Percentiles rank a stretch among this genome's conserved stretches.
Evolutionary conservation across 2,888 invertebrate genomes (phyloP).

Genomic region (Pristionchus mayeri): DNA sequence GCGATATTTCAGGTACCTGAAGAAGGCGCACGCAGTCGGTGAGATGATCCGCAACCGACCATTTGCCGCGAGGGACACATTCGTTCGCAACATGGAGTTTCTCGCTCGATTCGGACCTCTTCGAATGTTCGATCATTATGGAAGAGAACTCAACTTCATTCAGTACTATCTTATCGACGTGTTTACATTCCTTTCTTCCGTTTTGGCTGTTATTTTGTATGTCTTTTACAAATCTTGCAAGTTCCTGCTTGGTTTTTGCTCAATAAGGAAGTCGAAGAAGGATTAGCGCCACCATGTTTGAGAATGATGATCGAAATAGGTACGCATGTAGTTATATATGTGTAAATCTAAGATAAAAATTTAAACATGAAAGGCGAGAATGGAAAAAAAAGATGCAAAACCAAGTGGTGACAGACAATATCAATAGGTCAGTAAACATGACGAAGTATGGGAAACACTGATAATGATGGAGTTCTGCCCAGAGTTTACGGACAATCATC

Average conservation of each 20-base stretch:
- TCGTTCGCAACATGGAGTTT: conserved; percentile 45
- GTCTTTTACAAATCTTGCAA: not conserved
- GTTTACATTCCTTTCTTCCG: not conserved
- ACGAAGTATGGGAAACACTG: too few species aligned
- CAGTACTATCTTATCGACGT: conserved; percentile 45
- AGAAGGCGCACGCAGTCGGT: not conserved
- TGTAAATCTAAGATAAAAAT: too few species aligned
- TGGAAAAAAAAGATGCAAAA: too few species aligned
- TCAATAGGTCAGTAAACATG: too few species aligned
- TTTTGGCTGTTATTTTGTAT: not conserved
- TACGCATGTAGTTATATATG: too few species aligned
- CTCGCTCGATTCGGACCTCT: conserved; percentile 45
- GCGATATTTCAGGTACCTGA: not conserved
- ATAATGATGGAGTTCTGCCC: too few species aligned
- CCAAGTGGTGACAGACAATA: too few species aligned
- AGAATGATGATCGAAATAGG: too few species aligned
- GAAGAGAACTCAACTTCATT: conserved; percentile 39
- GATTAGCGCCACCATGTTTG: not conserved
- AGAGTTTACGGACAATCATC: too few species aligned
- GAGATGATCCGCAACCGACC: conserved; percentile 44
- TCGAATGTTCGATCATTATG: conserved; percentile 37
- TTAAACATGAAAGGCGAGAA: too few species aligned
- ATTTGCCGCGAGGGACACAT: conserved; percentile 27
- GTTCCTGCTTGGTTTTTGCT: not conserved
- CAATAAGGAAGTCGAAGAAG: not conserved